Evolutionary conservation across 2,888 invertebrate species (phyloP).

Genomic region (Charanyca ferruginea): DNA sequence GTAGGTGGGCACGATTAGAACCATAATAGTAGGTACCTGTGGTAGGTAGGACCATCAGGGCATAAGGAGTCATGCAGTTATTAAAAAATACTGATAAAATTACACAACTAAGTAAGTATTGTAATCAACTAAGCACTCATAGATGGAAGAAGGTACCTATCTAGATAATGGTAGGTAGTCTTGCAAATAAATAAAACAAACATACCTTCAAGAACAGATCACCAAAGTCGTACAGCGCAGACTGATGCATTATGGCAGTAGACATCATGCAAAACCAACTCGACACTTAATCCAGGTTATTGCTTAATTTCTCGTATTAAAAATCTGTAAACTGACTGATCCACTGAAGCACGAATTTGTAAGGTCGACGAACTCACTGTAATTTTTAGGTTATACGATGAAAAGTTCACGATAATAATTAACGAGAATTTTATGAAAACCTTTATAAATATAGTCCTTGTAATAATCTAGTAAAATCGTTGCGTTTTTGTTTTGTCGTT

Average conservation of each 20-base stretch:
- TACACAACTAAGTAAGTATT: slow-evolving; percentile 5
- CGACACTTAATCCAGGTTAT: slow-evolving; percentile 88
- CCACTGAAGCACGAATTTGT: slow-evolving; percentile 86
- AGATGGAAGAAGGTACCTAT: background rate
- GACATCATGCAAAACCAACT: slow-evolving; percentile 92
- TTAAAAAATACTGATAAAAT: slow-evolving; percentile 8
- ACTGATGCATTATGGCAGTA: slow-evolving; percentile 95
- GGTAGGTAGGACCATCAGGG: too few relatives aligned
- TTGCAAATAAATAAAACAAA: slow-evolving; percentile 54
- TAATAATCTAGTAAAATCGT: slow-evolving; percentile 82
- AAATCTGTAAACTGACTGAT: slow-evolving; percentile 84
- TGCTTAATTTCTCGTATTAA: slow-evolving; percentile 75
- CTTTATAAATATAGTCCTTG: slow-evolving; percentile 80
- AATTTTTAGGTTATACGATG: slow-evolving; percentile 81
- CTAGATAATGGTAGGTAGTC: background rate
- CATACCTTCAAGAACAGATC: slow-evolving; percentile 94
- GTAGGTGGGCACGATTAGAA: background rate
- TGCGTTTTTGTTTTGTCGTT: slow-evolving; percentile 88
- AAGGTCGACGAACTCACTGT: slow-evolving; percentile 86
- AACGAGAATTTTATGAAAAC: slow-evolving; percentile 85
- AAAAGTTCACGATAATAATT: slow-evolving; percentile 81
- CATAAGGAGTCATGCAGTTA: background rate
- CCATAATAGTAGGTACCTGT: slow-evolving; percentile 11
- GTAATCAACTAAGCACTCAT: background rate
- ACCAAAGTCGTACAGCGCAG: slow-evolving; percentile 94